Conservation (phyloP, 2,888 invertebrate species). For the Hoplodrina blanda region DNA sequence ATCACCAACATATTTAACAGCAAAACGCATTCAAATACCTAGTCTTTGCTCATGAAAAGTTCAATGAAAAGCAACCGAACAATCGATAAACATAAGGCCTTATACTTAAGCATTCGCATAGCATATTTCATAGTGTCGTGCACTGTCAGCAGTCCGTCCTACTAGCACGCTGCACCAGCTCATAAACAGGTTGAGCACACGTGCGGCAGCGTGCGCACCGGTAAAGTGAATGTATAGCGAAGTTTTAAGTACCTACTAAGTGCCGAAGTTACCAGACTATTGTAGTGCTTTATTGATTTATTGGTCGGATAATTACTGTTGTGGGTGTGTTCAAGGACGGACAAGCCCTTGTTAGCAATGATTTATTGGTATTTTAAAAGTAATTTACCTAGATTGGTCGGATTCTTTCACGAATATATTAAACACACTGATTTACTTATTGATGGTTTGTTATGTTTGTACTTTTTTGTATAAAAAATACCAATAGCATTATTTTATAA, state of each 20-base stretch:
- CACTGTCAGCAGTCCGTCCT: not conserved
- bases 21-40: not conserved
- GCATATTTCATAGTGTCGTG: conserved; percentile 14
- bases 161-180: conserved; percentile 5
- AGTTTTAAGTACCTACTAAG: conserved; percentile 41
- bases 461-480: too few relatives aligned
- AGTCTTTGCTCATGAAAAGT: not conserved
- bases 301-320: conserved; percentile 19
- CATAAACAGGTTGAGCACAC: conserved; percentile 22
- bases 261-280: conserved; percentile 31
- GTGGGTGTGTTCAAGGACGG: not conserved
- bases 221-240: not conserved
- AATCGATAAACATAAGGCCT: too few relatives aligned
- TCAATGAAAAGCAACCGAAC: not conserved
- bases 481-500: too few relatives aligned
- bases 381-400: not conserved
- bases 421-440: too few relatives aligned
- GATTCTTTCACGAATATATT: not conserved
- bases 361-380: conserved; percentile 16
- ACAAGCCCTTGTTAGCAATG: not conserved
- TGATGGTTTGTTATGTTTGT: too few relatives aligned
- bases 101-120: not conserved
- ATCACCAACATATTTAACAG: too few relatives aligned
- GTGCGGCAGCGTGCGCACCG: not conserved
- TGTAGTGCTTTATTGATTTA: conserved; percentile 41